phyloP scores from a whole-genome alignment of 2,113 vertebrate genomes.

The Mobula hypostoma region DNA sequence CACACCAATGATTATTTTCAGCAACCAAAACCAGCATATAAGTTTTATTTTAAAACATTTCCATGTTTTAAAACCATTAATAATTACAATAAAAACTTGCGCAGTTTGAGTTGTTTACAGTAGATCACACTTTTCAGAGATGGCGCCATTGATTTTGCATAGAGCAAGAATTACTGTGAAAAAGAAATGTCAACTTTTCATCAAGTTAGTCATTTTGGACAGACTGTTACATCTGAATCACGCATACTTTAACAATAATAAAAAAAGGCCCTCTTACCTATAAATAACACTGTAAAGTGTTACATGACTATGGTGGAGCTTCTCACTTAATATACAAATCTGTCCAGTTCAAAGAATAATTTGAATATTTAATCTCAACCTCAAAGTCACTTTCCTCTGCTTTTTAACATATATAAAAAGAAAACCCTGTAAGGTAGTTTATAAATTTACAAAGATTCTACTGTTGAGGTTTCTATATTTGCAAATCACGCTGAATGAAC shows the following conservation, averaged over 20 bases:
- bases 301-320: constrained; percentile 30
- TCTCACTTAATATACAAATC: constrained; percentile 34
- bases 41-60: not conserved
- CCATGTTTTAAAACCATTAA: constrained; percentile 13
- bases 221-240: constrained; percentile 41
- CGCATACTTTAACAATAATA: constrained; percentile 29
- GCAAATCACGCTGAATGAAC: constrained; percentile 23
- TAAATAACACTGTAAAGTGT: constrained; percentile 41
- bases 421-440: constrained; percentile 32
- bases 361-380: constrained; percentile 39
- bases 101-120: constrained; percentile 30
- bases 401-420: constrained; percentile 11
- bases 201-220: constrained; percentile 42
- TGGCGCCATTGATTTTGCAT: constrained; percentile 47
- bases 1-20: constrained; percentile 39
- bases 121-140: constrained; percentile 33
- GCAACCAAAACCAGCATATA: constrained; percentile 30
- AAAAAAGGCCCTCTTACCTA: constrained; percentile 47
- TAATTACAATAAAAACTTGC: constrained; percentile 19
- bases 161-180: constrained; percentile 44
- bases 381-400: not conserved
- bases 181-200: constrained; percentile 39
- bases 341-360: constrained; percentile 47
- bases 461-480: constrained; percentile 32
- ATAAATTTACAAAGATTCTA: constrained; percentile 34